A percentile compares a stretch with the other conserved stretches of the same genome.
These are phyloP conservation scores for Bubo blakistoni DNA, from an alignment of 2,113 vertebrate species.

Conservation along the genomic window DNA sequence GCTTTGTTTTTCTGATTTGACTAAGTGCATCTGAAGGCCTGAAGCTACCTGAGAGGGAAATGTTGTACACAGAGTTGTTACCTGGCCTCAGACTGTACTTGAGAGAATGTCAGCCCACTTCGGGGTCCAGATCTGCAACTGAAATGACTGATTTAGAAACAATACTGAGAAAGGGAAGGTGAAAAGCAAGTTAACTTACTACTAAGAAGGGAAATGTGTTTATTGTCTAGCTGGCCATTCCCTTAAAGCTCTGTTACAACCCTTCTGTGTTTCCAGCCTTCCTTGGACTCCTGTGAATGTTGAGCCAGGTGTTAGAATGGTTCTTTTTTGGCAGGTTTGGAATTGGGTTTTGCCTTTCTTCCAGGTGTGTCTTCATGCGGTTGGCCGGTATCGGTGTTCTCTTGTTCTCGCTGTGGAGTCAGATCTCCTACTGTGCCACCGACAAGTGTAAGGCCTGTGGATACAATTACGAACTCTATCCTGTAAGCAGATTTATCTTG, in stretches of 20 bases:
- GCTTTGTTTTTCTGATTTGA: background rate
- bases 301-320: background rate
- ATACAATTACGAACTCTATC: slow-evolving; percentile 87
- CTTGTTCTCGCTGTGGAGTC: slow-evolving; percentile 88
- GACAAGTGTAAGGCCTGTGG: slow-evolving; percentile 79
- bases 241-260: background rate
- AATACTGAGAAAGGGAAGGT: background rate
- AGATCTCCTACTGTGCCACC: slow-evolving; percentile 77
- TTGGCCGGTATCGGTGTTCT: slow-evolving; percentile 91
- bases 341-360: background rate
- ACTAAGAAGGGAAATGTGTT: background rate
- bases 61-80: background rate
- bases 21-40: background rate
- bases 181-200: background rate
- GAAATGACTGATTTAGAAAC: background rate
- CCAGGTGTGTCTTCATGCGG: slow-evolving; percentile 91
- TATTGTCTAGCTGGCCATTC: background rate
- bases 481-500: slow-evolving; percentile 76
- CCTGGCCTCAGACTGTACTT: background rate
- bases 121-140: background rate
- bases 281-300: background rate
- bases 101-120: background rate
- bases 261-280: background rate
- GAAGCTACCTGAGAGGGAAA: background rate
- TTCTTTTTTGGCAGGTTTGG: background rate